These are phyloP conservation scores for Liparis tanakae DNA, from an alignment of 2,797 vertebrate genomes.

Conservation along the genomic window DNA sequence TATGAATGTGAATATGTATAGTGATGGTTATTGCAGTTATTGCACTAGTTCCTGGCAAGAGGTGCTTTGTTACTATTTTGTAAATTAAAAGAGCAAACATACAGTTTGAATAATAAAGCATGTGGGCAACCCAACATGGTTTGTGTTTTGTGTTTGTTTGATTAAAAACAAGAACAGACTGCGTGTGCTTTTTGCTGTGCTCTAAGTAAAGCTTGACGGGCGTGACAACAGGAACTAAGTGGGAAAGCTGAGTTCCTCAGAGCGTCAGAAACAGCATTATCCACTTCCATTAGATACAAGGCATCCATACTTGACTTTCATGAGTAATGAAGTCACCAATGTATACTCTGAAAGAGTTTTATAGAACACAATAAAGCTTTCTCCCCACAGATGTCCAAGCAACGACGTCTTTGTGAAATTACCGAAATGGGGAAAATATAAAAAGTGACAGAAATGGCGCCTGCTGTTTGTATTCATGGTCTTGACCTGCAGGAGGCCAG, in stretches of 20 bases:
- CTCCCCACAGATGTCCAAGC: background rate
- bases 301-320: conserved; percentile 1
- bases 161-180: background rate
- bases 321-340: background rate
- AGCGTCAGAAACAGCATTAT: background rate
- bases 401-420: conserved; percentile 3
- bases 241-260: background rate
- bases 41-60: too few species aligned
- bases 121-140: background rate
- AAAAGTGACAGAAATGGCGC: conserved; percentile 21
- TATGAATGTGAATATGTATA: too few species aligned
- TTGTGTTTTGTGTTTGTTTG: background rate
- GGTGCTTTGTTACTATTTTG: too few species aligned
- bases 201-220: conserved; percentile 9
- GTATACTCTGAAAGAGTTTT: conserved; percentile 10
- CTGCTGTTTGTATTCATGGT: conserved; percentile 48
- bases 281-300: conserved; percentile 1
- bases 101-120: background rate
- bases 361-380: conserved; percentile 19
- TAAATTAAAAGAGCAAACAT: background rate
- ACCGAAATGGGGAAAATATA: conserved; percentile 32
- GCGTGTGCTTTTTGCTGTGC: background rate
- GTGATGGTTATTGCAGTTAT: too few species aligned
- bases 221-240: background rate
- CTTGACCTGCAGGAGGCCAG: conserved; percentile 55